Base-by-base conservation (phyloP, 2,888 invertebrate species). In the Clanis bilineata region DNA sequence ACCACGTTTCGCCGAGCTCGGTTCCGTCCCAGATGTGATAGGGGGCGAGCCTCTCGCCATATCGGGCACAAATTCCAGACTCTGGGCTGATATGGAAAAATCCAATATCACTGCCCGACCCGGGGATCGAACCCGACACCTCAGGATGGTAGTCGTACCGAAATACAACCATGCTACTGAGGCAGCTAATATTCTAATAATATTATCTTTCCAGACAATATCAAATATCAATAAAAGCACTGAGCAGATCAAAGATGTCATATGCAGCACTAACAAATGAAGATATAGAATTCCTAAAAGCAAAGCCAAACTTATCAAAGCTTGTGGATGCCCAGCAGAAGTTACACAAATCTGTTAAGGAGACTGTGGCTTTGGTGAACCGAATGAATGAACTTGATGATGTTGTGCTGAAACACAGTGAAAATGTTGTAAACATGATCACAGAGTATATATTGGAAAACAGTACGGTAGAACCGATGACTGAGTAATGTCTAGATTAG, bases 221-320 rank as follows among this genome's bases (percentile, higher is more conserved):
- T 62, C 80, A 86, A 66, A 81, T 88, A 68, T 79, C 80, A 44
- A 69, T 67, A n/a, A 83, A 82, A 65, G 74, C 82, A 57, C 70
- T 83, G 6, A 80, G 76, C 59, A 77, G 73, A 71, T 81, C 88
- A 56, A 79, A 74, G 63, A 82, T 89, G 65, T 83, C 85, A 23
- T 90, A 89, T 63, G 76, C 87, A 15, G 76, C 81, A 41, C 67
- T 92, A 60, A 77, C 86, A 70, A 84, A 84, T 67, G 90, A 92
- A 71, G 91, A 92, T 60, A 90, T 90, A 56, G 84, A 88, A 66
- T 92, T 86, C 66, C 65, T 92, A 2, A 89, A 88, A 71, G 82
- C 73, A 18, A 88, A 90, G 72, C 82, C 85, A 0, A 88, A 87
- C 62, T 74, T 88, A 64, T 72, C 82, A 3, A 85, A 86, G 71